Base-by-base conservation (phyloP, 2,888 invertebrate species). In the Andrena marginata region DNA sequence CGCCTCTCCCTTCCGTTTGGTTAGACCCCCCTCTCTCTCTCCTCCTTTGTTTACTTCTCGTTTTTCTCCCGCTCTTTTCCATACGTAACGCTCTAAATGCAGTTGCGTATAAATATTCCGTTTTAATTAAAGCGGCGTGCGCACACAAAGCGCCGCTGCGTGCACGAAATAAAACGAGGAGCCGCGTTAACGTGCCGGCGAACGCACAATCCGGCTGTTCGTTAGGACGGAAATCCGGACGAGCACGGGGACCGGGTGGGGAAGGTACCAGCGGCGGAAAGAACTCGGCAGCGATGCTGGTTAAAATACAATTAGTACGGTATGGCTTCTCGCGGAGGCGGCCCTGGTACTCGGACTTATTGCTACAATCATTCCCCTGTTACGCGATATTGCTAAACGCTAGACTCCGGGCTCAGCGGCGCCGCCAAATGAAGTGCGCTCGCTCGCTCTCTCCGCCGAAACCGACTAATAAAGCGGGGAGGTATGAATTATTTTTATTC, bases 251-350 rank as follows among this genome's bases (percentile, higher is more conserved):
- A 23, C 16, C 1, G 16, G 1, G 20, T 16, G 42, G 16, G 16
- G 23, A 20, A 35, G n/a, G 42, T 33, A 26, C n/a, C 2, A 3
- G n/a, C n/a, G 13, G 13, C n/a, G 26, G 29, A 75, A 73, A 77
- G 77, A 67, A 77, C 8, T 51, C 42, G n/a, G 33, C 10, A 16
- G 31, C 63, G 29, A 48, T 69, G 59, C 70, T 35, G 64, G 67
- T 83, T 84, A 84, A 84, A 84, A 68, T 84, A 78, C 78, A 84
- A 84, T 84, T 84, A 84, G 82, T 71, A 51, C 35, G n/a, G 78
- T 33, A 60, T 35, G 70, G 62, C 70, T 70, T 82, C 69, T 67
- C 48, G 23, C 20, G 31, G 20, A 51, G 26, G 1, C 26, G 26
- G 49, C 16, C 0, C 51, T 51, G 31, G 49, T 23, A 51, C 71